These are phyloP conservation scores for Tenthredo notha DNA, from an alignment of 2,888 invertebrate genomes.

Conservation along the genomic window DNA sequence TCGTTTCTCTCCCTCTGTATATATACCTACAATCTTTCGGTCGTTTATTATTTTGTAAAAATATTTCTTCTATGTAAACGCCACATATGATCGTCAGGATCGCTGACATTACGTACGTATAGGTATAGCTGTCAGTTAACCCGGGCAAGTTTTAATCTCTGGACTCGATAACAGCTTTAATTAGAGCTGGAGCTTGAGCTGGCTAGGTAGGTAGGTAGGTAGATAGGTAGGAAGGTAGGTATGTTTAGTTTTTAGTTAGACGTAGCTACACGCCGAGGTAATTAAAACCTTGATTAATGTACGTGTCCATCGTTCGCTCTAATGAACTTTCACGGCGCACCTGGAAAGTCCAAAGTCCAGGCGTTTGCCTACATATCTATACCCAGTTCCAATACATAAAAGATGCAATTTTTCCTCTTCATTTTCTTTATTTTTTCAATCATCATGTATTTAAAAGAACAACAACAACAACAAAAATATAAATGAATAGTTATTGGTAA, in stretches of 20 bases:
- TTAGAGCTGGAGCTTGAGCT: constrained; percentile 69
- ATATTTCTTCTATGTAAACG: not conserved
- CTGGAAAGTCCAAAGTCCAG: constrained; percentile 57
- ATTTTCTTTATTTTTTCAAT: not conserved
- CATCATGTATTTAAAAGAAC: not conserved
- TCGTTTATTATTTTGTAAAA: not conserved
- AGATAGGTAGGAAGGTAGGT: constrained; percentile 61
- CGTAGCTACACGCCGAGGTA: constrained; percentile 74
- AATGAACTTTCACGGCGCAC: constrained; percentile 75
- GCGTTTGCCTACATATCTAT: constrained; percentile 31
- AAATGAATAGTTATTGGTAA: not conserved
- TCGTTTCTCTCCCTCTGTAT: too few relatives aligned
- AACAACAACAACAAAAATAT: not conserved
- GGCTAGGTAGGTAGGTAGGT: constrained; percentile 46
- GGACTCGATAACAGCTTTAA: constrained; percentile 74
- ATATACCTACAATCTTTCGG: too few relatives aligned
- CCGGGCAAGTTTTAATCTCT: constrained; percentile 50
- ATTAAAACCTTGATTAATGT: constrained; percentile 78
- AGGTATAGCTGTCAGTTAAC: constrained; percentile 45
- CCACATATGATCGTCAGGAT: not conserved
- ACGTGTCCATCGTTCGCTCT: constrained; percentile 74
- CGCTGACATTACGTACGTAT: not conserved
- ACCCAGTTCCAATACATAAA: not conserved
- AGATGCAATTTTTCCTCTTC: not conserved
- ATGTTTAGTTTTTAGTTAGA: constrained; percentile 74